Conservation (phyloP, 2,797 vertebrate species). For the Ctenosaura bakeri region DNA sequence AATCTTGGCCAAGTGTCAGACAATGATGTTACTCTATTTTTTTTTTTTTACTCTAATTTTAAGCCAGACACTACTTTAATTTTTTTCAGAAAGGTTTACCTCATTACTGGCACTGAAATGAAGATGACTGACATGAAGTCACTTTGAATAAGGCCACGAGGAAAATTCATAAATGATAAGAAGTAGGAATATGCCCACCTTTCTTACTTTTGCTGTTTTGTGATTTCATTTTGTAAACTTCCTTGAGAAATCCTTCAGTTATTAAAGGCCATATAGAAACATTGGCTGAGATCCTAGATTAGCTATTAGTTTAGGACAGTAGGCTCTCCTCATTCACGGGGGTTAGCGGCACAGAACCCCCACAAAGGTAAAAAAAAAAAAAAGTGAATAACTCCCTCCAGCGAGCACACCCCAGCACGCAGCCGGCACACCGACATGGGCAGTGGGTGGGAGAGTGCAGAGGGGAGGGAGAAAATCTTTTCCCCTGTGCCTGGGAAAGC, state of each 20-base stretch:
- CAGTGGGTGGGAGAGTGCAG: too few relatives aligned
- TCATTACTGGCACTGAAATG: conserved; percentile 65
- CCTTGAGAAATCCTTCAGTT: not conserved
- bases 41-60: conserved; percentile 51
- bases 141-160: conserved; percentile 39
- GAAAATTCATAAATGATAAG: conserved; percentile 29
- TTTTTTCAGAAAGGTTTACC: conserved; percentile 46
- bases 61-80: conserved; percentile 39
- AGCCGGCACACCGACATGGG: too few relatives aligned
- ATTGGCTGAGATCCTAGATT: too few relatives aligned
- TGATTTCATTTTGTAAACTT: not conserved
- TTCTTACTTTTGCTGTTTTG: conserved; percentile 21
- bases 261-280: not conserved
- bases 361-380: too few relatives aligned
- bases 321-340: too few relatives aligned
- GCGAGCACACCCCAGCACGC: too few relatives aligned
- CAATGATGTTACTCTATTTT: conserved; percentile 51
- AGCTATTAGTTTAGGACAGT: too few relatives aligned
- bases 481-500: too few relatives aligned
- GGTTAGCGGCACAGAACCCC: too few relatives aligned
- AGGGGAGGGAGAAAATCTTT: too few relatives aligned
- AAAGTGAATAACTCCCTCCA: too few relatives aligned
- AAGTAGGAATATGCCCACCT: conserved; percentile 40
- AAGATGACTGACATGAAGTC: conserved; percentile 19
- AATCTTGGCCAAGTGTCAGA: conserved; percentile 42